Evolutionary conservation across 2,113 vertebrate genomes (phyloP), one percentile per base, ranked within the genome.

Genomic region (Thoracochromis brauschi): DNA sequence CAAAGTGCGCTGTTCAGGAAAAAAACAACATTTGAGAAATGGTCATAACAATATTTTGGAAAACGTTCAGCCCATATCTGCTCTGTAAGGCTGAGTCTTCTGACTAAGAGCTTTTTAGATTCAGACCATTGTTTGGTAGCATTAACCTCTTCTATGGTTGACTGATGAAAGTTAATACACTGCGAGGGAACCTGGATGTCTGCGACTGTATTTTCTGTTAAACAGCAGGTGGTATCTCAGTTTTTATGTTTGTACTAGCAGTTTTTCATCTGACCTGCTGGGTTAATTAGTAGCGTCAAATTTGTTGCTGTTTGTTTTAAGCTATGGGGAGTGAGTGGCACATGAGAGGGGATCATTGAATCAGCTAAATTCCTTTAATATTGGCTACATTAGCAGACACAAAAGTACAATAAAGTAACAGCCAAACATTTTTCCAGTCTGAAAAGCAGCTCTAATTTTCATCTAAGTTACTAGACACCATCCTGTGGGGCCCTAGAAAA

Each of bases 231-330:
- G 86, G 82, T 84, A 75, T 85, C 82, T 83, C 73, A 42, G 42
- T 31, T 88, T 87, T 81, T 65, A 85, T 33, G 82, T 88, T n/a
- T 84, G 12, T 26, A 45, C 78, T 24, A 85, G 82, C 58, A 85
- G 68, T 24, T 87, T 83, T 88, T 81, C 87, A 81, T 65, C 38
- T 90, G 86, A 90, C 86, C 82, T 21, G n/a, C 84, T 21, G 68
- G 88, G 82, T 85, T 87, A 87, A 90, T 90, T 73, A 93, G 49
- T 83, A 86, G 29, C 35, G 51, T 83, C 49, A 85, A 84, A 85
- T 78, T 90, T 89, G 58, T 85, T 80, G 31, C n/a, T 71, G 53
- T 84, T 88, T 85, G 65, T 85, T 88, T 91, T 73, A 84, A 86
- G 57, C 84, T 85, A 78, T 9, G 4, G 84, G 89, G 60, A 75